A percentile compares a stretch with the other conserved stretches of the same genome.
Conservation (phyloP, 2,888 invertebrate species). For the Chelonus formosanus region DNA sequence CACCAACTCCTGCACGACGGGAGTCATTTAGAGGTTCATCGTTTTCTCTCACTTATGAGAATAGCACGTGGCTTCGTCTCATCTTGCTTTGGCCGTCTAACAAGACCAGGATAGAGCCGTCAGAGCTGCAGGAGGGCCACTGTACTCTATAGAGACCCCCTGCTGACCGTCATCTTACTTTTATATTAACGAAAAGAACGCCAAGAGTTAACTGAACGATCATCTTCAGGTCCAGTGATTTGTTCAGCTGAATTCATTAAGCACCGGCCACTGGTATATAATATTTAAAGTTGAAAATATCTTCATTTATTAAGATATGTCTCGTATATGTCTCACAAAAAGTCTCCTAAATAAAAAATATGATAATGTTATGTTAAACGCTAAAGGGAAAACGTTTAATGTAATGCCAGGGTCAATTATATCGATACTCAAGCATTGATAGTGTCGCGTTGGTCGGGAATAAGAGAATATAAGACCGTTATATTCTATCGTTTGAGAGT, state of each 20-base stretch:
- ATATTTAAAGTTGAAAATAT: background rate
- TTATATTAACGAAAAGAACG: slow-evolving; percentile 64
- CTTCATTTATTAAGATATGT: slow-evolving; percentile 2
- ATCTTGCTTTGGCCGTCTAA: slow-evolving; percentile 39
- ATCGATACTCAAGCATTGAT: slow-evolving; percentile 4
- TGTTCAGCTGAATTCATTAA: slow-evolving; percentile 39
- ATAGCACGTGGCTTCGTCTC: slow-evolving; percentile 34
- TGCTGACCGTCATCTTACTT: slow-evolving; percentile 63
- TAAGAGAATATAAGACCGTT: slow-evolving; percentile 39
- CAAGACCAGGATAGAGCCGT: slow-evolving; percentile 62
- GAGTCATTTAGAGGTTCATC: slow-evolving; percentile 56
- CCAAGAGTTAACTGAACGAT: slow-evolving; percentile 30
- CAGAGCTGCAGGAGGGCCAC: slow-evolving; percentile 63
- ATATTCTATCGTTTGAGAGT: slow-evolving; percentile 45
- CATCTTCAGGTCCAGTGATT: slow-evolving; percentile 25
- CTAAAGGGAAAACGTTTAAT: slow-evolving; percentile 1
- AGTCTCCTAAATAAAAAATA: slow-evolving; percentile 1
- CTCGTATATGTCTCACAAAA: background rate
- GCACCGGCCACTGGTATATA: slow-evolving; percentile 33
- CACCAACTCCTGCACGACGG: slow-evolving; percentile 52
- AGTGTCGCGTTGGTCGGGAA: background rate
- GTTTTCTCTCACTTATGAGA: slow-evolving; percentile 34
- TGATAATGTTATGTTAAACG: background rate
- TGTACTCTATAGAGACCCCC: slow-evolving; percentile 60
- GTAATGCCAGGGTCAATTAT: slow-evolving; percentile 25